Evolutionary conservation across 2,888 invertebrate species (phyloP).

Genomic region (Drosophila falleni): DNA sequence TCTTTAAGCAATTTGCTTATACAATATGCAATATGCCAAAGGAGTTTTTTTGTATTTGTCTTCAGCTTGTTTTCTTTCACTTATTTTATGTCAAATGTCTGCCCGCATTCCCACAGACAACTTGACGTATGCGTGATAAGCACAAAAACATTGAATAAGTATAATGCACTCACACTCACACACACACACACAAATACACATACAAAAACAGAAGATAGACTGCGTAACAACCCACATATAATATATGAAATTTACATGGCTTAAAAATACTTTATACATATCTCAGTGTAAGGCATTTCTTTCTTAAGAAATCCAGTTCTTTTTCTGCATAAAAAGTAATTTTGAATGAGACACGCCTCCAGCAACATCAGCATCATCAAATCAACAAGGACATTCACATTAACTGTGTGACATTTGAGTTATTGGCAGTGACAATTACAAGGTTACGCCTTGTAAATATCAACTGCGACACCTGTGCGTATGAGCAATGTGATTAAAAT

Average conservation of each 20-base stretch:
- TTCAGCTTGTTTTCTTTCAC: not conserved
- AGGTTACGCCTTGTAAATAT: slow-evolving; percentile 25
- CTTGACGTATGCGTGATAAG: slow-evolving; percentile 64
- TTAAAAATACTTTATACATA: slow-evolving; percentile 32
- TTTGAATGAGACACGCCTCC: slow-evolving; percentile 28
- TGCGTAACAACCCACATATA: slow-evolving; percentile 10
- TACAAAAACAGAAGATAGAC: not conserved
- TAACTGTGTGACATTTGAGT: slow-evolving; percentile 58
- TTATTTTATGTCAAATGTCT: slow-evolving; percentile 41
- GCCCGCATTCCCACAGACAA: slow-evolving; percentile 40
- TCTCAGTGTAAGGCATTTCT: slow-evolving; percentile 12
- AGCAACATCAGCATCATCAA: not conserved
- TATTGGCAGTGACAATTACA: slow-evolving; percentile 53
- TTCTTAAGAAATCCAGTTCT: slow-evolving; percentile 24
- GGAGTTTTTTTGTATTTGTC: slow-evolving; percentile 13
- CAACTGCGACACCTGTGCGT: slow-evolving; percentile 53
- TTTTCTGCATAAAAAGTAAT: slow-evolving; percentile 24
- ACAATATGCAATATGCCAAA: slow-evolving; percentile 48
- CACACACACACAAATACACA: not conserved
- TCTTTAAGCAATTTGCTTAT: slow-evolving; percentile 31
- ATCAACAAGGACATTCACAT: slow-evolving; percentile 14
- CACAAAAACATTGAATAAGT: slow-evolving; percentile 35
- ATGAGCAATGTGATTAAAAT: slow-evolving; percentile 51
- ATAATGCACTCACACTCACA: not conserved
- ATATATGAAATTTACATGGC: slow-evolving; percentile 20